Percentiles rank a stretch among this genome's conserved stretches.
phyloP scores from a whole-genome alignment of 2,113 vertebrate species.

The Plecotus auritus region DNA sequence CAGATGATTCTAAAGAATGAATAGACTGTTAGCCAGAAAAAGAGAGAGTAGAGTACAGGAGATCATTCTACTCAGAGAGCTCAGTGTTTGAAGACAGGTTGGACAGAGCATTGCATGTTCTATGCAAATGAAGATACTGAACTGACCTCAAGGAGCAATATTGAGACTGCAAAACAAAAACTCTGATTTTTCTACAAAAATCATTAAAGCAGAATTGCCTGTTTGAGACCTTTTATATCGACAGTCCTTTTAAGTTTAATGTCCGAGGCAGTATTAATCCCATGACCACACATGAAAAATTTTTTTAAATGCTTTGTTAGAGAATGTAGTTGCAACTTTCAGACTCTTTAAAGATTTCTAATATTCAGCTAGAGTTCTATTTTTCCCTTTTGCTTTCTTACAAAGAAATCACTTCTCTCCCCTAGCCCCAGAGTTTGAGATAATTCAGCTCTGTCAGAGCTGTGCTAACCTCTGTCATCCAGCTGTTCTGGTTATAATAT shows the following conservation, averaged over 20 bases:
- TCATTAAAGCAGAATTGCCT: constrained; percentile 39
- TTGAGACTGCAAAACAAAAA: not conserved
- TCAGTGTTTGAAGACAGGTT: not conserved
- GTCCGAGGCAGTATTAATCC: not conserved
- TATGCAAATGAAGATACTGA: not conserved
- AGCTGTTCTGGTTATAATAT: constrained; percentile 70
- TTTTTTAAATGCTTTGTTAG: constrained; percentile 53
- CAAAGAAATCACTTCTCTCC: not conserved
- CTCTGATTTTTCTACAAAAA: not conserved
- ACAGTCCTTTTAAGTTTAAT: constrained; percentile 33
- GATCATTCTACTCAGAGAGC: not conserved
- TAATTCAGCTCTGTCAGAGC: constrained; percentile 74
- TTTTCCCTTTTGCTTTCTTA: constrained; percentile 34
- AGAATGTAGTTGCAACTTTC: constrained; percentile 36
- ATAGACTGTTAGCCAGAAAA: not conserved
- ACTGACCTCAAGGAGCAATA: not conserved
- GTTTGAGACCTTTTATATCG: constrained; percentile 24
- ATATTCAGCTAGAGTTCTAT: constrained; percentile 64
- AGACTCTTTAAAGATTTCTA: constrained; percentile 56
- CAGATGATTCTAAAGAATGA: not conserved
- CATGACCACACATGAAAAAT: not conserved
- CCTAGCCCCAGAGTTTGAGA: constrained; percentile 57
- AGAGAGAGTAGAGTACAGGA: not conserved
- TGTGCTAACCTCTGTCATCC: constrained; percentile 72
- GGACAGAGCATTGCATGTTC: not conserved